Evolutionary conservation across 2,888 invertebrate species (phyloP).

Genomic region (Halocaridina rubra): DNA sequence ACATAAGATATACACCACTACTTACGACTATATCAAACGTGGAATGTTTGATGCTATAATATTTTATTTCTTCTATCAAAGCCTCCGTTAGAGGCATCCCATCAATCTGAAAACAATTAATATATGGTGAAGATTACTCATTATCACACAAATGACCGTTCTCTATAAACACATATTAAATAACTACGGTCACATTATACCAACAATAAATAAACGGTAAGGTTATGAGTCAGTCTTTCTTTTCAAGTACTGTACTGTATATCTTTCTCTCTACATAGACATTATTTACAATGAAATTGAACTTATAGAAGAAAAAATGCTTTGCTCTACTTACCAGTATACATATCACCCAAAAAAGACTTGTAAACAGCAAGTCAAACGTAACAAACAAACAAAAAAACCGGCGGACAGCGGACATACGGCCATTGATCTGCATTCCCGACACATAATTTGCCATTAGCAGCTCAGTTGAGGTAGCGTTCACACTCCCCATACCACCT

Average conservation of each 20-base stretch:
- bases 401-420: conserved; percentile 71
- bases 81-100: conserved; percentile 81
- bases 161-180: too few species aligned
- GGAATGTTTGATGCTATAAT: conserved; percentile 83
- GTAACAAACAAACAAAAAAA: conserved; percentile 92
- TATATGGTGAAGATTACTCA: too few species aligned
- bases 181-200: too few species aligned
- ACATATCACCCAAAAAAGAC: conserved; percentile 82
- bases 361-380: conserved; percentile 88
- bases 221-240: too few species aligned
- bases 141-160: too few species aligned
- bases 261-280: too few species aligned
- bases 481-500: conserved; percentile 40
- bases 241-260: too few species aligned
- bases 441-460: conserved; percentile 57
- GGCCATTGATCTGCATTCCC: conserved; percentile 59
- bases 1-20: too few species aligned
- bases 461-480: conserved; percentile 47
- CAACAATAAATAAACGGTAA: too few species aligned
- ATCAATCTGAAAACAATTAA: conserved; percentile 84
- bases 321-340: conserved; percentile 86
- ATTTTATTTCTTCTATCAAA: conserved; percentile 73
- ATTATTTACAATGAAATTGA: too few species aligned
- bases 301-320: too few species aligned
- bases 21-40: conserved; percentile 83